Conservation (phyloP, 2,888 invertebrate genomes). For the Habrosyne pyritoides region DNA sequence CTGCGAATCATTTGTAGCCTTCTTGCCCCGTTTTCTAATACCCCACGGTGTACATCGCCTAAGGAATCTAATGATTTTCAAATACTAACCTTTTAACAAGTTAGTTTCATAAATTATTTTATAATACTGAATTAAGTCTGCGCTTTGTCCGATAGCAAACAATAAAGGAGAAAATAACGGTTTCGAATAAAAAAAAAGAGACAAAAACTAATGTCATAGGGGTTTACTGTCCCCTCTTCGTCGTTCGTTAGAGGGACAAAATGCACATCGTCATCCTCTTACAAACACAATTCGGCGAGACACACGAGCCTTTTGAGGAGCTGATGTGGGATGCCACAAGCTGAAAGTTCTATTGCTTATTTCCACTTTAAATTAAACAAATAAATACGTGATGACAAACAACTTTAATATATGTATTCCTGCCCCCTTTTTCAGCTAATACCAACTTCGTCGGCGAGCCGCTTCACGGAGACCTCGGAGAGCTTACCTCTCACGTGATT, state of each 20-base stretch:
- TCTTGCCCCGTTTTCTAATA: too few relatives aligned
- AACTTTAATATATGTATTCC: too few relatives aligned
- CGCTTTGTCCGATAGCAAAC: not conserved
- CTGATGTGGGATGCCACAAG: not conserved
- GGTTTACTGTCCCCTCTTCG: not conserved
- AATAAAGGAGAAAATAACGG: not conserved
- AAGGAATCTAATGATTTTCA: too few relatives aligned
- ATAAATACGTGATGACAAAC: not conserved
- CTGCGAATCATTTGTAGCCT: too few relatives aligned
- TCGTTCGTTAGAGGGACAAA: constrained; percentile 1
- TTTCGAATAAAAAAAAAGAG: not conserved
- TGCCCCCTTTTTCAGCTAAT: too few relatives aligned
- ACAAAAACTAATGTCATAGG: not conserved
- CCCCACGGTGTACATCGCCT: too few relatives aligned
- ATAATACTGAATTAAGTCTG: too few relatives aligned
- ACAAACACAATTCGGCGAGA: not conserved
- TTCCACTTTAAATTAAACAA: not conserved
- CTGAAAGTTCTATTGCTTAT: not conserved
- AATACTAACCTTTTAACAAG: too few relatives aligned
- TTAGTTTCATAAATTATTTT: too few relatives aligned
- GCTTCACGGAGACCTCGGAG: too few relatives aligned
- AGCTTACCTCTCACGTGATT: too few relatives aligned
- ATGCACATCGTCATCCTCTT: not conserved
- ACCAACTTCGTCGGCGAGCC: too few relatives aligned
- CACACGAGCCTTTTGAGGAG: not conserved